Evolutionary conservation across 1,140 invertebrate species (phyloP).

Genomic region (Sarcophaga bullata): DNA sequence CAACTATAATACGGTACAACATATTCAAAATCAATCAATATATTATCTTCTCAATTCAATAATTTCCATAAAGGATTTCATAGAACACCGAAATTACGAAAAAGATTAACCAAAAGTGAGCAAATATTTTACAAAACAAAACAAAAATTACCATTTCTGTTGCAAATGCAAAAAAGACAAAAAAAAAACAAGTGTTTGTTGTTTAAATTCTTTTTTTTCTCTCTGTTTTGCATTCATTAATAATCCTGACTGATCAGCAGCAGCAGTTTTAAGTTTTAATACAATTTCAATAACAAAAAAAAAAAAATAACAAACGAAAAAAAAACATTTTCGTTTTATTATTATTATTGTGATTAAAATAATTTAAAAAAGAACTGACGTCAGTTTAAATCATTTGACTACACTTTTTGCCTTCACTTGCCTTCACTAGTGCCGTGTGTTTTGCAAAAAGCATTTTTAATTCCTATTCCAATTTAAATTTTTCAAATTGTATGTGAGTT

Average conservation of each 20-base stretch:
- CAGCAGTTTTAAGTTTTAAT: too few species aligned
- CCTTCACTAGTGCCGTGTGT: constrained; percentile 13
- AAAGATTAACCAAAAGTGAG: neutral
- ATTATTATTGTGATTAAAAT: neutral
- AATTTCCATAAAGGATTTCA: constrained; percentile 12
- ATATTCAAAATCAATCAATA: neutral
- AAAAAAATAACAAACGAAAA: neutral
- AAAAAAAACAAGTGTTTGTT: constrained; percentile 7
- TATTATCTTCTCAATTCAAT: neutral
- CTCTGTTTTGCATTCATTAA: too few species aligned
- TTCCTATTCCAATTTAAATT: neutral
- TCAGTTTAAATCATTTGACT: neutral
- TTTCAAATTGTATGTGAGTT: neutral
- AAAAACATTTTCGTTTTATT: neutral
- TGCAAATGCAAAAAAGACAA: neutral
- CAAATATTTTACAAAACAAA: neutral
- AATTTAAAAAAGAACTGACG: neutral
- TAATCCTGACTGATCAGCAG: neutral
- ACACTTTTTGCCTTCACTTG: neutral
- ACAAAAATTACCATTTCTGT: too few species aligned
- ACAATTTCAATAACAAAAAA: too few species aligned
- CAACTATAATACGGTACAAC: constrained; percentile 26
- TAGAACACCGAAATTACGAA: too few species aligned
- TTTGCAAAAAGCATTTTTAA: neutral
- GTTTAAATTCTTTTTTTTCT: too few species aligned